Evolutionary conservation across 2,113 vertebrate genomes (phyloP).

Genomic region (Eubucco bourcierii): DNA sequence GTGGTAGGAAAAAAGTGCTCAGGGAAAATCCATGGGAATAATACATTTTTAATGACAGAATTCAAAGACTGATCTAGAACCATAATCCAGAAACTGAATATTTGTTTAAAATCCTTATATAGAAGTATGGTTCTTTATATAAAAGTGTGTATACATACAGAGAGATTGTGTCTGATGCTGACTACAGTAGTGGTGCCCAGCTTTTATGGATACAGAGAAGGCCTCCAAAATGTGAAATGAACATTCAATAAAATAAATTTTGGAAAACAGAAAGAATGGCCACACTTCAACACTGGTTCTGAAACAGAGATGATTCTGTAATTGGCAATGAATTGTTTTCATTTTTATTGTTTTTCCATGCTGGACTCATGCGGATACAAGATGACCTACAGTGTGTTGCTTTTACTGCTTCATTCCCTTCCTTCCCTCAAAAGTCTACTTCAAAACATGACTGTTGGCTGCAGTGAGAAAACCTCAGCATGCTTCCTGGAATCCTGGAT

Average conservation of each 20-base stretch:
- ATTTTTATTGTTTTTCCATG: not conserved
- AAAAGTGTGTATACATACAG: not conserved
- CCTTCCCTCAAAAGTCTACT: not conserved
- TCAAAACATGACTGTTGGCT: not conserved
- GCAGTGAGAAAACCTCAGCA: not conserved
- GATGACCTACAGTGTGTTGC: not conserved
- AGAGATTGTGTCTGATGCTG: not conserved
- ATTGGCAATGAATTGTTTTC: not conserved
- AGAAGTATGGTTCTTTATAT: not conserved
- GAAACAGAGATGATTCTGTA: not conserved
- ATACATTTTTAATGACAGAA: not conserved
- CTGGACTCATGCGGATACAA: not conserved
- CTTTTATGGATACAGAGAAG: not conserved
- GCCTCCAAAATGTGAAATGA: not conserved
- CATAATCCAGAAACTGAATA: not conserved
- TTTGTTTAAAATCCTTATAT: not conserved
- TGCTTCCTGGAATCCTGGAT: not conserved
- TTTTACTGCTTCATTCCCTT: not conserved
- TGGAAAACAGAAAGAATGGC: not conserved
- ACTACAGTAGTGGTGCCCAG: not conserved
- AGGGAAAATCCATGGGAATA: not conserved
- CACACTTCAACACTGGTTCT: not conserved
- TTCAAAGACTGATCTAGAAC: not conserved
- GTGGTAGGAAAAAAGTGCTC: not conserved
- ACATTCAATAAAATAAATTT: not conserved